Conservation (phyloP, 2,888 invertebrate species). For the Cyclophora albipunctata region DNA sequence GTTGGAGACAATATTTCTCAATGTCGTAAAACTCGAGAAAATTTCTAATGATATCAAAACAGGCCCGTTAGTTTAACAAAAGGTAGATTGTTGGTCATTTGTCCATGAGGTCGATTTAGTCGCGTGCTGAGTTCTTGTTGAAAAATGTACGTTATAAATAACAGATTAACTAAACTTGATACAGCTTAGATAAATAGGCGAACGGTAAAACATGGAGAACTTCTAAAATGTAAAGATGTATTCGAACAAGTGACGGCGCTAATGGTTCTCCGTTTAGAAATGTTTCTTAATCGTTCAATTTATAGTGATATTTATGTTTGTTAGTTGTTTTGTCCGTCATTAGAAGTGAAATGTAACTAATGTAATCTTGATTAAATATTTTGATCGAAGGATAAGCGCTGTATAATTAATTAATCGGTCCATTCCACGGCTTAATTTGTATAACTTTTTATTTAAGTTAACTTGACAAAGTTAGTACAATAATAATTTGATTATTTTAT, state of each 20-base stretch:
- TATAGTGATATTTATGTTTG: slow-evolving; percentile 37
- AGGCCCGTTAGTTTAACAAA: slow-evolving; percentile 66
- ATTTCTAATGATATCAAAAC: slow-evolving; percentile 70
- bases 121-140: slow-evolving; percentile 55
- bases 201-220: slow-evolving; percentile 60
- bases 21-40: slow-evolving; percentile 49
- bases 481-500: too few species aligned
- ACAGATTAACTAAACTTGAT: slow-evolving; percentile 64
- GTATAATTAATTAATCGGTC: slow-evolving; percentile 8
- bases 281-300: slow-evolving; percentile 49
- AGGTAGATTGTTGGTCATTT: slow-evolving; percentile 53
- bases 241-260: slow-evolving; percentile 1
- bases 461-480: too few species aligned
- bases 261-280: slow-evolving; percentile 8
- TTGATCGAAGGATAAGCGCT: slow-evolving; percentile 24
- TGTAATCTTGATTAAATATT: slow-evolving; percentile 28
- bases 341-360: slow-evolving; percentile 35
- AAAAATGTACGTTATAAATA: slow-evolving; percentile 68
- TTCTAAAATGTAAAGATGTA: slow-evolving; percentile 30
- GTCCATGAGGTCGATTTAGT: slow-evolving; percentile 49
- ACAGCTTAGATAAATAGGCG: slow-evolving; percentile 63
- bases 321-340: slow-evolving; percentile 30
- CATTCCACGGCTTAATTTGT: slow-evolving; percentile 3
- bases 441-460: too few species aligned
- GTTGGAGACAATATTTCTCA: slow-evolving; percentile 56